Evolutionary conservation across 2,888 invertebrate genomes (phyloP), one percentile per base, ranked within the genome.

Genomic region (Thymelicus sylvestris): DNA sequence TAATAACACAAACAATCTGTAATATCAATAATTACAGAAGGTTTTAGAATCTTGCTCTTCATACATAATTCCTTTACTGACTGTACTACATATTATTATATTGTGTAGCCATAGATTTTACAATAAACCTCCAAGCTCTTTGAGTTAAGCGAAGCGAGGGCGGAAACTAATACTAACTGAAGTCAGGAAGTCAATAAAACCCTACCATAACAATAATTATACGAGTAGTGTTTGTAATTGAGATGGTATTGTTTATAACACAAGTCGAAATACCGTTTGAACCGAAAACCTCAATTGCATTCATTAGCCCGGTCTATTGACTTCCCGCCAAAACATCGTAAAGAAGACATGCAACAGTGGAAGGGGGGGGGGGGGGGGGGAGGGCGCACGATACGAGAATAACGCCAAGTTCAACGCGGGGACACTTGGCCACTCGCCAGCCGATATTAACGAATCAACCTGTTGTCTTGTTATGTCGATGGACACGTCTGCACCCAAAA

Each of bases 301-400:
- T 66, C 59, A 59, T 66, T 59, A 59, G 55, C 24, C n/a, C 64
- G n/a, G 31, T 57, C 47, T 15, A 59, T 66, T 57, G 44, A 66
- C n/a, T 66, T 64, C 66, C 66, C 57, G 69, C 44, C 59, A 73
- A 69, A 67, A 66, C 66, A 66, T 69, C 55, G 57, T 50, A 67
- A 72, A 62, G 39, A 47, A 50, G 50, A 50, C 50, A 15, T 6
- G 6, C n/a, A 7, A 7, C 15, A 15, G 50, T 1, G 31, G 31
- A 38, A n/a, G n/a, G 50, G 38, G n/a, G 48, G 50, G 38, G 38
- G 7, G n/a, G 38, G 38, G 5, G 12, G 1, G 8, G 59, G 13
- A 7, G 44, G 13, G 44, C 41, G 41, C 44, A 19, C 8, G 47
- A n/a, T 64, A 65, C 65, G 50, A 50, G 65, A 65, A 65, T 65